Evolutionary conservation across 1,140 invertebrate genomes (phyloP), one percentile per base, ranked within the genome.

Genomic region (Pinna nobilis): DNA sequence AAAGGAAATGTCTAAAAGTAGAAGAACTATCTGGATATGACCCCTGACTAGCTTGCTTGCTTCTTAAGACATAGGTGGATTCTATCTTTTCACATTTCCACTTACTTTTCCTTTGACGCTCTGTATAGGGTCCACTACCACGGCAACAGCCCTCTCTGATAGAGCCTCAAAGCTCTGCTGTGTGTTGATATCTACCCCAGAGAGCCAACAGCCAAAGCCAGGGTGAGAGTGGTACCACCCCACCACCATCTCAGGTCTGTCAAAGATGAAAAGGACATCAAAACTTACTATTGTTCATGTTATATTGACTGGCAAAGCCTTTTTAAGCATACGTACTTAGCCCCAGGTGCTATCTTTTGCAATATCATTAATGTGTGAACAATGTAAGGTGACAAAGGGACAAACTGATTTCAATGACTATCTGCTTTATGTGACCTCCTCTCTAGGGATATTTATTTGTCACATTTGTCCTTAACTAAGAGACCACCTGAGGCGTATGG

Each of bases 151-250:
- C 86, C 98, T 91, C 88, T 99, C 98, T 55, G 97, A 98, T 0
- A 99, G 90, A 9, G 98, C 97, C 91, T 99, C 98, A 90, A 99
- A 99, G 78, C 97, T 98, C 87, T 99, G 98, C 88, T 99, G 98
- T 13, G 98, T 99, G 84, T 99, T 99, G 79, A 99, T 99, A 90
- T 99, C 98, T 1, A 99, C 98, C 65, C 97, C 92, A n/a, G 98
- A 99, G 23, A 99, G 90, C 98, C 98, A 99, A 87, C 98, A 99
- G 44, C 98, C 98, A 91, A 99, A 99, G 44, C 98, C 98, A 83
- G 98, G 98, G 94, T 99, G 98, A 57, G 97, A 99, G 86, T 99
- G 98, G 84, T 99, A 99, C 98, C 98, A 99, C 55, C 98, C 98
- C 53, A 99, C 98, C 15, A 99, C 98, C 98, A 99, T 99, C 91